These are phyloP conservation scores for Aegotheles bennettii DNA, from an alignment of 2,113 vertebrate species.

Conservation along the genomic window DNA sequence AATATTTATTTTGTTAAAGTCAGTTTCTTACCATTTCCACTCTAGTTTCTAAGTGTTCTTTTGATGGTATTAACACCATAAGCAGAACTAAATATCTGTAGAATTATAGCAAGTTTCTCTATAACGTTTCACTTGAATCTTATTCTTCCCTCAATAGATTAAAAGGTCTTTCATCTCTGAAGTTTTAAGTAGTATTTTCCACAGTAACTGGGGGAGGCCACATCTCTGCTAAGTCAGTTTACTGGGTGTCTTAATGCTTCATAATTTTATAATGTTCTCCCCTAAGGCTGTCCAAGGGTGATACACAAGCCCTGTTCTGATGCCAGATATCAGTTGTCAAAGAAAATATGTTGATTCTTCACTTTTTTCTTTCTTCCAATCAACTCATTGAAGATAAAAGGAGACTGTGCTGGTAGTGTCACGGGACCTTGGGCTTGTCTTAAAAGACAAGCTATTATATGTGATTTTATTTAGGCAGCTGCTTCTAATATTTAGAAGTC, in stretches of 20 bases:
- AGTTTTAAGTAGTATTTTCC: constrained; percentile 53
- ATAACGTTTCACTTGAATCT: constrained; percentile 40
- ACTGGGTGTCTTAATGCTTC: constrained; percentile 34
- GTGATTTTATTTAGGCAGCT: neutral
- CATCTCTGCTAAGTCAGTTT: constrained; percentile 29
- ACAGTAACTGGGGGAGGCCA: neutral
- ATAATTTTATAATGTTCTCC: constrained; percentile 23
- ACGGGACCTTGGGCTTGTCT: neutral
- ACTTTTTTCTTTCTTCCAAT: neutral
- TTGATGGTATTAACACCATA: constrained; percentile 53
- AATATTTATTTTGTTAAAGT: constrained; percentile 46
- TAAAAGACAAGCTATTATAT: neutral
- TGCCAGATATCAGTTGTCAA: neutral
- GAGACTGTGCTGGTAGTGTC: neutral
- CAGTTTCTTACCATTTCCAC: constrained; percentile 5
- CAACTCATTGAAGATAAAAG: neutral
- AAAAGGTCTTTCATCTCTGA: constrained; percentile 57
- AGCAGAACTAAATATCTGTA: constrained; percentile 57
- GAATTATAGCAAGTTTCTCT: constrained; percentile 26
- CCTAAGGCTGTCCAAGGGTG: neutral
- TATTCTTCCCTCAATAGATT: constrained; percentile 35
- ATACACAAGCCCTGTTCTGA: neutral
- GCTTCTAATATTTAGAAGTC: neutral
- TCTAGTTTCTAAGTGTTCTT: constrained; percentile 19
- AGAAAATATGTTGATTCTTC: constrained; percentile 9